phyloP scores from a whole-genome alignment of 1,140 invertebrate genomes.

The Apis cerana region DNA sequence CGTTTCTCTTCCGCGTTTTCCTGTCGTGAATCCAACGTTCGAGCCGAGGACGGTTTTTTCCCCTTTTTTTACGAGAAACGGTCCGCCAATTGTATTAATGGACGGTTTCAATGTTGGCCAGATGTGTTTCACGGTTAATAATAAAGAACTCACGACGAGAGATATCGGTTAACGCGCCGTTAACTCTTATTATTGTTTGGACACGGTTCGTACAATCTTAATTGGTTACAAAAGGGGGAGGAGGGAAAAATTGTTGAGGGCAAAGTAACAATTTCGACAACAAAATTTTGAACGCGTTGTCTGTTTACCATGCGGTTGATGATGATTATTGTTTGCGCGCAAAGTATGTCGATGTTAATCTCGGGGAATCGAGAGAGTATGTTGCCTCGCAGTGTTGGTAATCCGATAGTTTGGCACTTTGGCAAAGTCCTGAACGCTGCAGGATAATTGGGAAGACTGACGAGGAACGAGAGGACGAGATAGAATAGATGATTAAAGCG shows the following conservation, averaged over 20 bases:
- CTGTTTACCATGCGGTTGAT: not conserved
- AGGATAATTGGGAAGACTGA: conserved; percentile 41
- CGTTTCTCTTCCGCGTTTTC: conserved; percentile 41
- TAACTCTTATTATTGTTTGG: no score
- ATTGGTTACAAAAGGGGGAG: no score
- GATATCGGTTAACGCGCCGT: no score
- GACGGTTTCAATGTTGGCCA: no score
- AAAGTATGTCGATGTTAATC: conserved; percentile 12
- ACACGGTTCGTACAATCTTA: no score
- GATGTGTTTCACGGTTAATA: not conserved
- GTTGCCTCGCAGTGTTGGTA: not conserved
- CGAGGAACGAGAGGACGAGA: not conserved
- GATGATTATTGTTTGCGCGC: conserved; percentile 5
- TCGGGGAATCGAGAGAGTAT: not conserved
- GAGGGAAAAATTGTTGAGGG: no score
- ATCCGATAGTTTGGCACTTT: conserved; percentile 42
- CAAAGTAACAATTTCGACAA: no score
- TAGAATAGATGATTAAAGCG: conserved; percentile 32
- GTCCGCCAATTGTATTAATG: not conserved
- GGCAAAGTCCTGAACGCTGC: conserved; percentile 9
- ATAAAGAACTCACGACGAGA: not conserved
- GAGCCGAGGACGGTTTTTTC: not conserved
- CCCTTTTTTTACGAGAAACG: not conserved
- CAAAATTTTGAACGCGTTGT: no score
- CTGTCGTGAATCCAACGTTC: not conserved